A percentile compares a stretch with the other conserved stretches of the same genome.
phyloP scores from a whole-genome alignment of 1,140 invertebrate species.

The Zelostemma sp. region DNA sequence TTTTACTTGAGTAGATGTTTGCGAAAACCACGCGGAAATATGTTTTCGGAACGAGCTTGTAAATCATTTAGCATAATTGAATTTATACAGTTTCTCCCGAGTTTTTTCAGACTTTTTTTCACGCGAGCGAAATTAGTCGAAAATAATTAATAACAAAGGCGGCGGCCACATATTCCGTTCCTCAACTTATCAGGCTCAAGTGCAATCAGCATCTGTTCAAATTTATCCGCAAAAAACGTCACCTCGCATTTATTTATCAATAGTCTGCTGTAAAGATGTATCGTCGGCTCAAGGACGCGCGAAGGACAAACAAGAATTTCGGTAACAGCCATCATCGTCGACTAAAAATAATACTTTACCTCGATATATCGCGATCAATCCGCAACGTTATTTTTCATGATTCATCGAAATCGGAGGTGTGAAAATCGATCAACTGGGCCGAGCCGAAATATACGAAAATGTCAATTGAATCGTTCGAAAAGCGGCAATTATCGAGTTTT shows the following conservation, averaged over 20 bases:
- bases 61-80: too few species aligned
- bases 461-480: too few species aligned
- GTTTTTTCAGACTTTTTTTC: too few species aligned
- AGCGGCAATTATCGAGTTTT: too few species aligned
- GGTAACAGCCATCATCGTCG: conserved; percentile 36
- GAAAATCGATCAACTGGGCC: too few species aligned
- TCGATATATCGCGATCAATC: conserved; percentile 25
- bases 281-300: conserved; percentile 38
- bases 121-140: too few species aligned
- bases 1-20: too few species aligned
- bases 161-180: too few species aligned
- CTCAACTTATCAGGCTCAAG: conserved; percentile 52
- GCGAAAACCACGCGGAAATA: too few species aligned
- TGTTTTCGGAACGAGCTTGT: too few species aligned
- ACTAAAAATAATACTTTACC: conserved; percentile 47
- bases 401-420: conserved; percentile 11
- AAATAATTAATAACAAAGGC: too few species aligned
- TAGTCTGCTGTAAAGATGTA: conserved; percentile 51
- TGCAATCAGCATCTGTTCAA: conserved; percentile 51
- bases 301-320: conserved; percentile 46
- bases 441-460: background rate
- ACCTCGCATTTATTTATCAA: conserved; percentile 53
- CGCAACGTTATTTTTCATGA: conserved; percentile 11
- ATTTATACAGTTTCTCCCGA: too few species aligned
- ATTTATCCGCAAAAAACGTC: conserved; percentile 44